A percentile compares a stretch with the other conserved stretches of the same genome.
Conservation (phyloP, 2,113 vertebrate genomes). For the Danio rerio region GRCz12tu NC_133185.1:34845501-34846000, state of each 20-base stretch:
- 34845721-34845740: slow-evolving; percentile 74
- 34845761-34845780: slow-evolving; percentile 73
- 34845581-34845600: not conserved
- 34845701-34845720: slow-evolving; percentile 74
- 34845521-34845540: too few relatives aligned
- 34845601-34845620: not conserved
- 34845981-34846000: too few relatives aligned
- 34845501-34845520: too few relatives aligned
- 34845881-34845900: not conserved
- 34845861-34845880: not conserved
- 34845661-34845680: slow-evolving; percentile 76
- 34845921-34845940: not conserved
- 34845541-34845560: too few relatives aligned
- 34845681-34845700: slow-evolving; percentile 78
- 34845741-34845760: slow-evolving; percentile 76
- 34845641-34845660: slow-evolving; percentile 76
- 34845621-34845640: slow-evolving; percentile 59
- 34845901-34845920: not conserved
- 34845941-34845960: too few relatives aligned
- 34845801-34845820: not conserved
- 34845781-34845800: not conserved
- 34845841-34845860: not conserved
- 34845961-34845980: too few relatives aligned
- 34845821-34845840: too few relatives aligned
- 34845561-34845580: too few relatives aligned